Percentiles rank a stretch among this genome's conserved stretches.
These are phyloP conservation scores for Hoplostethus atlanticus DNA, from an alignment of 2,797 vertebrate genomes.

Conservation along the genomic window DNA sequence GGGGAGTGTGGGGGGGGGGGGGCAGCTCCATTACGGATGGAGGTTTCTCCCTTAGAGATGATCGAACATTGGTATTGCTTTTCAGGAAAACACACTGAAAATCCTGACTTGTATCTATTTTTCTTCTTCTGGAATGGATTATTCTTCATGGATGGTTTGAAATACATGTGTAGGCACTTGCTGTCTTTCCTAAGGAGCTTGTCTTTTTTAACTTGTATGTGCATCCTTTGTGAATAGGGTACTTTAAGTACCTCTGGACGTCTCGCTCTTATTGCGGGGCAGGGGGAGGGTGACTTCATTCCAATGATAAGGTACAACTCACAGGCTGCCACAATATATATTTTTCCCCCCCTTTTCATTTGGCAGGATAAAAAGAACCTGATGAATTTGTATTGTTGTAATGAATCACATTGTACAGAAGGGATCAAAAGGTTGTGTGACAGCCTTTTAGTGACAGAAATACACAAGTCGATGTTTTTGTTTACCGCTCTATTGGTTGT, in stretches of 20 bases:
- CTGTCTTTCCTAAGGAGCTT: conserved; percentile 96
- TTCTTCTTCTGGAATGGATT: conserved; percentile 93
- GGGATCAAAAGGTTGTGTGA: conserved; percentile 89
- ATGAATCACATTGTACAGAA: conserved; percentile 92
- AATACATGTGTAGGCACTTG: conserved; percentile 93
- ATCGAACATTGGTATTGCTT: conserved; percentile 91
- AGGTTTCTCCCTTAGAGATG: conserved; percentile 86
- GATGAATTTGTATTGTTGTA: conserved; percentile 90
- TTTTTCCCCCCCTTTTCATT: conserved; percentile 88
- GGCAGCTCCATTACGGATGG: conserved; percentile 87
- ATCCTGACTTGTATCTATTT: conserved; percentile 95
- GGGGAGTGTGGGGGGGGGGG: conserved; percentile 13
- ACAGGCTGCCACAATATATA: conserved; percentile 91
- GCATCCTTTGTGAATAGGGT: conserved; percentile 91
- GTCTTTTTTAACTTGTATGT: conserved; percentile 93
- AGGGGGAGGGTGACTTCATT: conserved; percentile 86
- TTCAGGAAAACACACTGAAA: conserved; percentile 86
- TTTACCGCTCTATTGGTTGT: conserved; percentile 91
- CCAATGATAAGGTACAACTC: conserved; percentile 68
- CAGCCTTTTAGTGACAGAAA: conserved; percentile 88
- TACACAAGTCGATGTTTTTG: conserved; percentile 87
- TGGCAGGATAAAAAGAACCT: conserved; percentile 90
- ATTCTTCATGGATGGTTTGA: conserved; percentile 94
- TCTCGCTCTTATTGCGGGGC: conserved; percentile 51
- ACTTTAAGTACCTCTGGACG: conserved; percentile 89